Evolutionary conservation across 2,888 invertebrate genomes (phyloP), one percentile per base, ranked within the genome.

Genomic region (Ormyrus labotus): DNA sequence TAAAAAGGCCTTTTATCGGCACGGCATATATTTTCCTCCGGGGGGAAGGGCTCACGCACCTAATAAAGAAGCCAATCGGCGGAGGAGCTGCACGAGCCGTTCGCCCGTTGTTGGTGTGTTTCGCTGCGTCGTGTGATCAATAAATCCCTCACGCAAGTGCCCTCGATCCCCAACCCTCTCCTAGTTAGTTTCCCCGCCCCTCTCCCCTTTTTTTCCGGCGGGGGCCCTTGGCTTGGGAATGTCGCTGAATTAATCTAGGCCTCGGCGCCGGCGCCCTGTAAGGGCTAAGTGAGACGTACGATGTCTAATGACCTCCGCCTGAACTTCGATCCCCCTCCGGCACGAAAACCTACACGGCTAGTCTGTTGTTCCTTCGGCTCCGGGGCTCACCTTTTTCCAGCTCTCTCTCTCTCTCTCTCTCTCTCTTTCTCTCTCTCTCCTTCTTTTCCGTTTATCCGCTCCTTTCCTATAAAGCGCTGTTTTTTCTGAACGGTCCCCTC

Each of bases 61-160:
- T 57, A 69, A 79, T 73, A 63, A 73, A 73, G 68, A 63, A 68
- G 73, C 73, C 34, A 34, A 34, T 34, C 34, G 34, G 34, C 34
- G 34, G 34, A 34, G 34, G 34, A 34, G 34, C 34, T 4, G 34
- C 34, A 34, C 7, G n/a, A 45, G n/a, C 11, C 9, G 34, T 48
- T 34, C 48, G 34, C n/a, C 10, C 3, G 55, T 63, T 72, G 34
- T 34, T 34, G 34, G 34, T 34, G 34, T 34, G 34, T 55, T 63
- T 6, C 19, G 48, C 57, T 19, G 45, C 50, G 67, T 11, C 13
- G 58, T 34, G 34, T 73, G 55, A 71, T 80, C 80, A 45, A 80
- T 80, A 80, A 75, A 80, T 80, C 48, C 80, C 70, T 61, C 80
- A 70, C 80, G 75, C 80, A 67, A 70, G 53, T 74, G 65, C 58